These are phyloP conservation scores for Perizoma affinitatum DNA, from an alignment of 2,888 invertebrate genomes.

Conservation along the genomic window DNA sequence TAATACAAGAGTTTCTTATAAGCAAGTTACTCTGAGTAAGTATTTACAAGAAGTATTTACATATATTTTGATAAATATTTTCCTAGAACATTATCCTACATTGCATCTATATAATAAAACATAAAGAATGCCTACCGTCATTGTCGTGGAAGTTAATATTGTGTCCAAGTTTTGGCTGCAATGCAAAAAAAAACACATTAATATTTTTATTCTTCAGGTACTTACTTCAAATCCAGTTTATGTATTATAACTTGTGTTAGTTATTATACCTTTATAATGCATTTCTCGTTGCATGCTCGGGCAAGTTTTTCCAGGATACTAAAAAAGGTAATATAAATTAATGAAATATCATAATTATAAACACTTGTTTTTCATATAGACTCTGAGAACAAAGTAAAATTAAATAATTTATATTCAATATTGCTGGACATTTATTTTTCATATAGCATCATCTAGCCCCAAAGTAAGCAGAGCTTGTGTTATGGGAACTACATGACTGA, in stretches of 20 bases:
- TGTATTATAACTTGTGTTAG: background rate
- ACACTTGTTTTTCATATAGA: too few relatives aligned
- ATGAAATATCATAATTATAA: background rate
- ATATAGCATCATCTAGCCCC: too few relatives aligned
- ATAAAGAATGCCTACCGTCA: slow-evolving; percentile 63
- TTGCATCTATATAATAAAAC: slow-evolving; percentile 45
- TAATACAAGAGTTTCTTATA: slow-evolving; percentile 41
- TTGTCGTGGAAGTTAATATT: slow-evolving; percentile 83
- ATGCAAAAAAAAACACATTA: slow-evolving; percentile 44
- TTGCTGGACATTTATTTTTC: too few relatives aligned
- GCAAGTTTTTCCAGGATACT: slow-evolving; percentile 92
- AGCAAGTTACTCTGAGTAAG: slow-evolving; percentile 62
- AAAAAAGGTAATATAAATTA: slow-evolving; percentile 53
- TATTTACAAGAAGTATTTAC: slow-evolving; percentile 76
- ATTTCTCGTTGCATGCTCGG: slow-evolving; percentile 96
- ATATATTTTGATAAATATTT: slow-evolving; percentile 47
- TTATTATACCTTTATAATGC: slow-evolving; percentile 92
- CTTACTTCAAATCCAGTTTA: background rate
- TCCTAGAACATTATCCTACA: slow-evolving; percentile 50
- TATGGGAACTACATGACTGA: too few relatives aligned
- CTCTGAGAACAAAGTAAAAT: too few relatives aligned
- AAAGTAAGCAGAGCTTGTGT: too few relatives aligned
- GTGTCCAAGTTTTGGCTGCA: slow-evolving; percentile 94
- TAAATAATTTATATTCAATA: too few relatives aligned
- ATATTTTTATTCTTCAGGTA: background rate